These are phyloP conservation scores for Cotesia vestalis DNA, from an alignment of 1,140 invertebrate species.

Conservation along the genomic window DNA sequence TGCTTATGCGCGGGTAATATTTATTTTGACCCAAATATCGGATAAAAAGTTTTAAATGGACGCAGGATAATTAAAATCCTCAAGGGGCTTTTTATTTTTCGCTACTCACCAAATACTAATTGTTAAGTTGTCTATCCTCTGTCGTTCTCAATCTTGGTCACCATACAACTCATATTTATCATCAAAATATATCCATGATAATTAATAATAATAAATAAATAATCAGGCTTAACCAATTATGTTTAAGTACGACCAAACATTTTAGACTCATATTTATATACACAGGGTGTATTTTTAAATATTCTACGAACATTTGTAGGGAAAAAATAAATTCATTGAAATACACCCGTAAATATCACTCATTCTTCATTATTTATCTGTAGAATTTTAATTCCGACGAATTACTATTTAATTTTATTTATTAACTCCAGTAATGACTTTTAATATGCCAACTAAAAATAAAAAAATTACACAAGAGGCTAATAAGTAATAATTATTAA, in stretches of 20 bases:
- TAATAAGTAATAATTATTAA: not conserved
- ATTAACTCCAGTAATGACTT: not conserved
- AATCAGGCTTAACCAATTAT: not conserved
- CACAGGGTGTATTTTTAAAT: too few species aligned
- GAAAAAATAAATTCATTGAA: too few species aligned
- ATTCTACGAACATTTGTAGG: too few species aligned
- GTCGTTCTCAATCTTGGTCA: too few species aligned
- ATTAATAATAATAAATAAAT: not conserved
- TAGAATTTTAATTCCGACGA: too few species aligned
- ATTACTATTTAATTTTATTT: not conserved
- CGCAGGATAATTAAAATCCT: constrained; percentile 15
- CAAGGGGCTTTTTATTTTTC: constrained; percentile 41
- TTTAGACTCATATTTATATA: too few species aligned
- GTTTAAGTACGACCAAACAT: not conserved
- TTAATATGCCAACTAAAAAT: not conserved
- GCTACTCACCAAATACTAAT: constrained; percentile 52
- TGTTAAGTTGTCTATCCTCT: constrained; percentile 39
- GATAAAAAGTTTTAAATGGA: constrained; percentile 7
- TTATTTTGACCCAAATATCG: not conserved
- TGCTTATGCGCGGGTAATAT: constrained; percentile 34
- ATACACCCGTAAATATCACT: constrained; percentile 19
- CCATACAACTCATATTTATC: too few species aligned
- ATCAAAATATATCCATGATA: too few species aligned
- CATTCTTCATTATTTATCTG: too few species aligned
- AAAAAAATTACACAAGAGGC: not conserved